Evolutionary conservation across 2,888 invertebrate species (phyloP), one percentile per base, ranked within the genome.

Genomic region (Trichacis sp.): DNA sequence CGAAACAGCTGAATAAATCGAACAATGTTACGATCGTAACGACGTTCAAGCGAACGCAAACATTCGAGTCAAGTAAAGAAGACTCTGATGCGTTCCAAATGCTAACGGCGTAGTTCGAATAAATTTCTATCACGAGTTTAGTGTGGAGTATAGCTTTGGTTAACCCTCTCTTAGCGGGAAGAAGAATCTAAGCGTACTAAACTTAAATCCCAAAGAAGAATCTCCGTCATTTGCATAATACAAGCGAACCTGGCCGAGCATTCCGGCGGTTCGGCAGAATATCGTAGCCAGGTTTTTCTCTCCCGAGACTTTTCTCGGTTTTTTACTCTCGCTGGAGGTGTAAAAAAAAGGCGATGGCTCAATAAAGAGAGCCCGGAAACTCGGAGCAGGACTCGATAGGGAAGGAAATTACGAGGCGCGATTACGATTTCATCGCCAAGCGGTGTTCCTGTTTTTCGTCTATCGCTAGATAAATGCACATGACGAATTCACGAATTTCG

Each of bases 401-500:
- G 14, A 24, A 47, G n/a, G 19, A 36, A 36, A 36, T 36, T 19
- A 36, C 12, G 36, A 38, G 1, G 19, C 33, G 19, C n/a, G 49
- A 49, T 49, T 36, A 49, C 15, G n/a, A 36, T 33, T 49, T 49
- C 36, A 50, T 36, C 17, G 33, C 33, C 33, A 17, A 29, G 14
- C 12, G 19, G 38, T 3, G 3, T 15, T 20, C 17, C 24, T n/a
- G 14, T 40, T 50, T 43, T 52, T 52, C 20, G 17, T 18, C 4
- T n/a, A 24, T 33, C 45, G 40, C 51, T 59, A 51, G 66, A 71
- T 59, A 65, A 71, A 72, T 69, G 57, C 66, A 68, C 67, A 68
- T 65, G 66, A 62, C 53, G 57, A 72, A 72, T 72, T 72, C 69
- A 71, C 71, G 72, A 59, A 73, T 58, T 55, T 51, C n/a, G 67